Conservation (phyloP, 2,888 invertebrate species). For the Hyposoter didymator region DNA sequence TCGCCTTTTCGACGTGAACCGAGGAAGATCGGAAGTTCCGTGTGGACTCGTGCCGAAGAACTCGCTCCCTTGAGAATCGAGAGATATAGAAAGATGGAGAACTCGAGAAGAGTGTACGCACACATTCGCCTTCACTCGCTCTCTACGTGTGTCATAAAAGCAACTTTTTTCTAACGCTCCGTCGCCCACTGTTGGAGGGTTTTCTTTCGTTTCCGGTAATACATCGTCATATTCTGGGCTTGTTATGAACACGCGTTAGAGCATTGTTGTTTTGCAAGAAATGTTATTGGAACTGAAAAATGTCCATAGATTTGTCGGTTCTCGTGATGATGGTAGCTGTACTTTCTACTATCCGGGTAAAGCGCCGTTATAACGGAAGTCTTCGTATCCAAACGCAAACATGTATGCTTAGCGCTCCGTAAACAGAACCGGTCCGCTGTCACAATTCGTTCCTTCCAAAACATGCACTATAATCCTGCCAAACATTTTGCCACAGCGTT, state of each 20-base stretch:
- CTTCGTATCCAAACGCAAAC: background rate
- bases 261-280: conserved; percentile 25
- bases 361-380: background rate
- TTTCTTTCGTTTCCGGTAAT: conserved; percentile 33
- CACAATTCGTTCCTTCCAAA: conserved; percentile 41
- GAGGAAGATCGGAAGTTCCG: conserved; percentile 39
- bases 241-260: conserved; percentile 8
- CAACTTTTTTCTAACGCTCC: conserved; percentile 65
- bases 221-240: conserved; percentile 22
- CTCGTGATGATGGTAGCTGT: conserved; percentile 35
- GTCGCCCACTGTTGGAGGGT: conserved; percentile 58
- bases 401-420: background rate
- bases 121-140: conserved; percentile 51
- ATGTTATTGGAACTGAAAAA: conserved; percentile 11
- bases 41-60: conserved; percentile 22
- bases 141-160: conserved; percentile 58
- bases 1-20: conserved; percentile 43
- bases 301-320: conserved; percentile 7
- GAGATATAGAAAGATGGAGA: conserved; percentile 18
- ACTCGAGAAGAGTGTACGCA: conserved; percentile 23
- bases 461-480: background rate
- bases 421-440: background rate
- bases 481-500: background rate
- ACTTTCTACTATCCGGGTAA: background rate
- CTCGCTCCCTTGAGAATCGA: conserved; percentile 22